Conservation (phyloP, 2,113 vertebrate genomes). For the Sinocyclocheilus grahami region DNA sequence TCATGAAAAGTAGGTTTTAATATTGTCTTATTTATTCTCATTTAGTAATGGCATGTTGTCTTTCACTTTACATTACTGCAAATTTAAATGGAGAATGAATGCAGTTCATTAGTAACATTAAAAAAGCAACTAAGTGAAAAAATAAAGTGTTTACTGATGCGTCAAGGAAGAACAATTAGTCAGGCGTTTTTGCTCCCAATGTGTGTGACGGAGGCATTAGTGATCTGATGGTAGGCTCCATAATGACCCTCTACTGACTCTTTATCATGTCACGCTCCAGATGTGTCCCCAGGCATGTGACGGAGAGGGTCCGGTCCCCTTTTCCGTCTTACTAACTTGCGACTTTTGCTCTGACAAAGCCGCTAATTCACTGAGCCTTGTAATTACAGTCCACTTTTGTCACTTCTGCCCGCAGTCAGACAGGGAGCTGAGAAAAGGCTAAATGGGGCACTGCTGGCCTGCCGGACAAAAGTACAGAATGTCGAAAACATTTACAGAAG, state of each 20-base stretch:
- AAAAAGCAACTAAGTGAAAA: not conserved
- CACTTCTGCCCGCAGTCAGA: constrained; percentile 11
- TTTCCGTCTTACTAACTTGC: not conserved
- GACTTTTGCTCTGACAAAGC: not conserved
- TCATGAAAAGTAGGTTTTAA: not conserved
- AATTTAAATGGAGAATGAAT: not conserved
- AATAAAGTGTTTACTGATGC: not conserved
- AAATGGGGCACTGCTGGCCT: constrained; percentile 12
- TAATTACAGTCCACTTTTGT: constrained; percentile 55
- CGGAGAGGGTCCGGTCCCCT: not conserved
- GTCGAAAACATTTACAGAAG: constrained; percentile 20
- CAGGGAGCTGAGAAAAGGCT: constrained; percentile 20
- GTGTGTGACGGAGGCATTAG: constrained; percentile 10
- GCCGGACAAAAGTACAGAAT: constrained; percentile 44
- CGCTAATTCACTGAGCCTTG: constrained; percentile 51
- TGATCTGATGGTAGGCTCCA: constrained; percentile 24
- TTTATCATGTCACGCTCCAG: constrained; percentile 8
- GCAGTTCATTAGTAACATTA: not conserved
- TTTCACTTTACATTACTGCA: not conserved
- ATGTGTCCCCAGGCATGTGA: constrained; percentile 6
- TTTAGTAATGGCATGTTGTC: not conserved
- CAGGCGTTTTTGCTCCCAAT: not conserved
- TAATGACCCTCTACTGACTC: not conserved
- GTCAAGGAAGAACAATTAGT: not conserved
- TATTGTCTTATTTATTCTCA: not conserved